phyloP scores from a whole-genome alignment of 1,140 invertebrate genomes.

The Halictus rubicundus region DNA sequence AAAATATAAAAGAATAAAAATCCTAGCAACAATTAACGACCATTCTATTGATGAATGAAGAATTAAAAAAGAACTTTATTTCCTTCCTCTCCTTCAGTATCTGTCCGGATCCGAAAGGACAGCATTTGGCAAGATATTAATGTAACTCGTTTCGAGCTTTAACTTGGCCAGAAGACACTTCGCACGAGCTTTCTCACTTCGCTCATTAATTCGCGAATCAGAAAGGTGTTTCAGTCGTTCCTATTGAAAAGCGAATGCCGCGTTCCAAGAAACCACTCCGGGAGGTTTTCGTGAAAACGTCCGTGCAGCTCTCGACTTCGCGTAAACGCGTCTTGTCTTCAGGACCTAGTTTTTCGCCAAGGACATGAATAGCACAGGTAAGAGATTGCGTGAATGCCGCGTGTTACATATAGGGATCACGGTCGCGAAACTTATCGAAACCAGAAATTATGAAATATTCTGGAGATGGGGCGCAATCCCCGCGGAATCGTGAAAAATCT shows the following conservation, averaged over 20 bases:
- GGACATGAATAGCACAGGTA: not conserved
- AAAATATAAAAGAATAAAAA: too few species aligned
- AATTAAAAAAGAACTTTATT: too few species aligned
- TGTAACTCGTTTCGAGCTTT: not conserved
- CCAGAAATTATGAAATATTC: not conserved
- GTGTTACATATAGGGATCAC: not conserved
- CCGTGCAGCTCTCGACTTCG: not conserved
- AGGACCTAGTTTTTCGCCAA: not conserved
- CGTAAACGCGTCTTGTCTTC: not conserved
- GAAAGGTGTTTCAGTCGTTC: not conserved
- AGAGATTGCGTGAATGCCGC: not conserved
- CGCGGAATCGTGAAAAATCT: not conserved
- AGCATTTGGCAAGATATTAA: not conserved
- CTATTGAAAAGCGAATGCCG: not conserved
- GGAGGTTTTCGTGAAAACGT: not conserved
- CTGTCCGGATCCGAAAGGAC: not conserved
- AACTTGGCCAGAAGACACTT: not conserved
- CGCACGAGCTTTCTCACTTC: not conserved
- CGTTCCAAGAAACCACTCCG: not conserved
- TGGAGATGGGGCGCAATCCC: not conserved
- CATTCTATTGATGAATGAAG: too few species aligned
- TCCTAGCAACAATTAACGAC: too few species aligned
- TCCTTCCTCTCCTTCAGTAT: too few species aligned
- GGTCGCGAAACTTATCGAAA: not conserved
- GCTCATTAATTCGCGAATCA: not conserved